Evolutionary conservation across 2,888 invertebrate species (phyloP), one percentile per base, ranked within the genome.

Genomic region (Cyaniris semiargus): DNA sequence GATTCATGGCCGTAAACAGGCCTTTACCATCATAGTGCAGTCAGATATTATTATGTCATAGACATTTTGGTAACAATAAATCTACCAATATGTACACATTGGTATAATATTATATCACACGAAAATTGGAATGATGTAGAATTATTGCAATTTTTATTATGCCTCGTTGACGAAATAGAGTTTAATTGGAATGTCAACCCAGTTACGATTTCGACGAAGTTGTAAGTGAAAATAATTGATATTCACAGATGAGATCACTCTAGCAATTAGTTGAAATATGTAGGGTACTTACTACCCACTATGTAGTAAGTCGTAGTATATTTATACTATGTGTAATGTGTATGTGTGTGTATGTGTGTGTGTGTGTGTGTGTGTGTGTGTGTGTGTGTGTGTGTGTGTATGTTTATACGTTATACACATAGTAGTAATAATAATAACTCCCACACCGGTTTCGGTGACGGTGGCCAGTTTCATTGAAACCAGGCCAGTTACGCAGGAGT

Each of bases 161-260:
- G 53, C 18, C 18, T 53, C 58, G 44, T 10, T 3, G 10, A 44
- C 10, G 44, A 27, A 15, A 27, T 66, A 27, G 27, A 66, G 66
- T 66, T 48, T 53, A 72, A 48, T 74, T 53, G 23, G 27, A 21
- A 18, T 23, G 48, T 27, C 48, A 74, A 27, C 27, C 6, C 18
- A 27, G 23, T 44, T 48, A 72, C 13, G 44, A 13, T 27, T 74
- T 74, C 74, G 10, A 15, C 48, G 53, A 74, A 74, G n/a, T 48
- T 48, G 15, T 74, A 74, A 74, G 74, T 74, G 74, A 74, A 74
- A 74, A 74, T 27, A 53, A 48, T 74, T 74, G 74, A 74, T 31
- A 74, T 74, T 74, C 74, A 48, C 18, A 27, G 15, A 53, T 74
- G 74, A 48, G 53, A 74, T 74, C 53, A 74, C 53, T 10, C 71